Evolutionary conservation across 2,797 vertebrate species (phyloP).

Genomic region (Micrastur ruficollis): DNA sequence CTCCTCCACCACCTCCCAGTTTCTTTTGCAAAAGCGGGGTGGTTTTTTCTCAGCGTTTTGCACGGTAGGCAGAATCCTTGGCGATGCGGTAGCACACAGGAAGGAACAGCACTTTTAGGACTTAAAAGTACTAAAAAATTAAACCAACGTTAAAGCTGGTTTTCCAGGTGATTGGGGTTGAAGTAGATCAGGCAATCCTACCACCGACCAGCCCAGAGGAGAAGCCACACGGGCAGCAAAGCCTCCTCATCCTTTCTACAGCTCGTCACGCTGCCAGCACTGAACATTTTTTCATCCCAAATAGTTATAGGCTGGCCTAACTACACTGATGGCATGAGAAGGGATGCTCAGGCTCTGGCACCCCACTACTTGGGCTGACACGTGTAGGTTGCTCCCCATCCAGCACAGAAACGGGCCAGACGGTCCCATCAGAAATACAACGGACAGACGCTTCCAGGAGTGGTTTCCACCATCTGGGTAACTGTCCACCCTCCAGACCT

Average conservation of each 20-base stretch:
- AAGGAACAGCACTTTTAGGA: not conserved
- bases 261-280: not conserved
- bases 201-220: rapidly evolving
- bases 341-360: not conserved
- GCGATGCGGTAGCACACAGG: not conserved
- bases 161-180: not conserved
- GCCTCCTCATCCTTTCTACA: not conserved
- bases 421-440: not conserved
- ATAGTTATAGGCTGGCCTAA: not conserved
- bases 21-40: not conserved
- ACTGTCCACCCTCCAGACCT: not conserved
- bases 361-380: not conserved
- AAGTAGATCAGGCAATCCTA: not conserved
- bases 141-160: not conserved
- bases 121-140: constrained; percentile 13
- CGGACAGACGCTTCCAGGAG: not conserved
- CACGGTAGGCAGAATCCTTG: not conserved
- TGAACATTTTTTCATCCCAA: not conserved
- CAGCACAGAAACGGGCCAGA: rapidly evolving
- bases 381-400: not conserved
- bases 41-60: not conserved
- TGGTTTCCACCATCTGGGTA: not conserved
- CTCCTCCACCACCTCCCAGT: not conserved
- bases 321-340: not conserved
- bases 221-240: rapidly evolving